Base-by-base conservation (phyloP, 2,113 vertebrate genomes). In the Tringa solitaria region DNA sequence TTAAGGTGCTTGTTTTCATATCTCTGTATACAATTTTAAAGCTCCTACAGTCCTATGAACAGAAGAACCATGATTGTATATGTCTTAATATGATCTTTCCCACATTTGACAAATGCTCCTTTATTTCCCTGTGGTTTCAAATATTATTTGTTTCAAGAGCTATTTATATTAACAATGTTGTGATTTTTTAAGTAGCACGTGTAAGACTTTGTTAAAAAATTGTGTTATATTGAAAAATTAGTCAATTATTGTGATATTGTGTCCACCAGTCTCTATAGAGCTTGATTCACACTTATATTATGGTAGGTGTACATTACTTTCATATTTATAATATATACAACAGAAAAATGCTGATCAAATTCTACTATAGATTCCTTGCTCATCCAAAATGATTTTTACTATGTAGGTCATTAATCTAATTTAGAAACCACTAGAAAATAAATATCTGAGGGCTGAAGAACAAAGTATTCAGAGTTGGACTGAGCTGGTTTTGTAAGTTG, bases 11-110 rank as follows among this genome's bases (percentile, higher is more conserved):
- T 84, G 6, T 48, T 95, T 70, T 95, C 39, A 80, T 89, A 73
- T 67, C 54, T 89, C 77, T 91, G 8, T 60, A 57, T 59, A 87
- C 54, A 83, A 94, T 87, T 93, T 93, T 54, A 93, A 91, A 95
- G 43, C 8, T 75, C 7, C 35, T 41, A 83, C 30, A 37, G 37
- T 68, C 18, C 48, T 76, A 43, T 70, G 24, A 92, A 85, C 70
- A 21, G 20, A 45, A 69, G 46, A 94, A n/a, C 30, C 87, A 70
- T 79, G 12, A 30, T 22, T 28, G 18, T 94, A 3, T 33, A 18
- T 48, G 12, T 69, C 73, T 81, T 63, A n/a, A 48, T 95, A 88
- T 28, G 43, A 80, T 19, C 32, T n/a, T 94, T 91, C 78, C n/a
- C 12, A 88, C 2, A 80, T 41, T 75, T 83, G n/a, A 65, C 41